These are phyloP conservation scores for Euzetes globulus DNA, from an alignment of 2,888 invertebrate genomes.

Conservation along the genomic window DNA sequence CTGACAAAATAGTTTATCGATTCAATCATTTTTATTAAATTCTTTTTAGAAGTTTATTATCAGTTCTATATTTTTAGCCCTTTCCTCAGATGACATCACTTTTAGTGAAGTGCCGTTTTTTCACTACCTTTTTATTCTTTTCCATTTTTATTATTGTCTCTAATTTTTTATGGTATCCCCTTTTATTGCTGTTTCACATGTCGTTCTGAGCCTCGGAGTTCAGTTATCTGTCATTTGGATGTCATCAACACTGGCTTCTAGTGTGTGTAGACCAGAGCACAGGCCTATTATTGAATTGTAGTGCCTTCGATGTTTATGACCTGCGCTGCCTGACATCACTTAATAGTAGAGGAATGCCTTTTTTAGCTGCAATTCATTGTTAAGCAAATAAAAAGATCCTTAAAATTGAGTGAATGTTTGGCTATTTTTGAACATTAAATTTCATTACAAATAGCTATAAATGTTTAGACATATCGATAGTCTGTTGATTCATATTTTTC, in stretches of 20 bases:
- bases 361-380: background rate
- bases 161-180: background rate
- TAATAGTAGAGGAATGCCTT: background rate
- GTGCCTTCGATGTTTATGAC: background rate
- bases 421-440: background rate
- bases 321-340: background rate
- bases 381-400: too few species aligned
- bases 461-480: background rate
- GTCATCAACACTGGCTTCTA: background rate
- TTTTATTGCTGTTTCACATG: background rate
- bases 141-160: background rate
- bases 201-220: background rate
- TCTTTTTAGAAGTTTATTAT: background rate
- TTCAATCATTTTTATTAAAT: background rate
- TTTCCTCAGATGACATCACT: background rate
- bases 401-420: too few species aligned
- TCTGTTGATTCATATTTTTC: background rate
- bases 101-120: background rate
- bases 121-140: background rate
- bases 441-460: background rate
- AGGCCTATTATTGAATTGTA: background rate
- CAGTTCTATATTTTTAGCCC: background rate
- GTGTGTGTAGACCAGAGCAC: background rate
- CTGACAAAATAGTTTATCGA: background rate
- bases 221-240: constrained; percentile 3